Base-by-base conservation (phyloP, 2,113 vertebrate genomes). In the Colius striatus region DNA sequence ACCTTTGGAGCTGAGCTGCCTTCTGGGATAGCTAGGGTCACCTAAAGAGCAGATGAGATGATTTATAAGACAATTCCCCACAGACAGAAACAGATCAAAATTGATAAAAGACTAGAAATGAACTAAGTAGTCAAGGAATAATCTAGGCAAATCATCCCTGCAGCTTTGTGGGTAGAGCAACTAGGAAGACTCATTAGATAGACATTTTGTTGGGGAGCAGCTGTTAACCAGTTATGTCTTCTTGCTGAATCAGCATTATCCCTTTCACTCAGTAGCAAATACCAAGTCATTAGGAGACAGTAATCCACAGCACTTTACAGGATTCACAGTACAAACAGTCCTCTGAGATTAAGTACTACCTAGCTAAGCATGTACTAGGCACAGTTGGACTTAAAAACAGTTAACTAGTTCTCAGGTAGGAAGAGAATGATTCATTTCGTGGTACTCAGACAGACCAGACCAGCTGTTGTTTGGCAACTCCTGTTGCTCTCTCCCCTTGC, bases 221-320 rank as follows among this genome's bases (percentile, higher is more conserved):
- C 73, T 68, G 45, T 55, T 92, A 93, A 87, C 80, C 63, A 89
- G 91, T 30, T 27, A 13, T 2, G 30, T 18, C 60, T 88, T 87
- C 53, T 32, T 89, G 94, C 94, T 93, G 77, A 55, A 68, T 92
- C 85, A 89, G 84, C 90, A 50, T 29, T 72, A 32, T 41, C 29
- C 53, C 14, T 84, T 76, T 16, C 47, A 57, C 79, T 73, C 51
- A 71, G 48, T 48, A 50, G 57, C 62, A 71, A 83, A 57, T 5
- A 50, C 2, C 2, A 13, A 82, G 50, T 20, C 67, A 50, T 81
- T 13, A 72, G 61, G 51, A 34, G 88, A 63, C 8, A 5, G 68
- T 2, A 15, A 95, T 16, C 45, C 62, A 10, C 5, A 66, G 53
- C 20, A 60, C 34, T 55, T 60, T 78, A 60, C 43, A 90, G 34